Evolutionary conservation across 2,797 vertebrate genomes (phyloP).

Genomic region (Sternotherus odoratus): DNA sequence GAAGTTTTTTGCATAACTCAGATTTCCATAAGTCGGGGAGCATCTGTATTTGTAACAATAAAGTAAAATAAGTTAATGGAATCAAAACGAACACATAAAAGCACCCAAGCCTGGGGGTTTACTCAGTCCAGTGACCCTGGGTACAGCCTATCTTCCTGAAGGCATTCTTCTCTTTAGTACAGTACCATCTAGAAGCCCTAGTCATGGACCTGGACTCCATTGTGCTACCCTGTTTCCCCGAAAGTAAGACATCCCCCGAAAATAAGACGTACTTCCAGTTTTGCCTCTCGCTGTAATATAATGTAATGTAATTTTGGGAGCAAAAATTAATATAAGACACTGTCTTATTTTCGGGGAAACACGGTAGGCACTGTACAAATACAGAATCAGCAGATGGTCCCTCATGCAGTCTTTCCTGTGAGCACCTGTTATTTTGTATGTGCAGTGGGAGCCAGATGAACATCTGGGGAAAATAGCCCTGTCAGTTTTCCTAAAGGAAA

Average conservation of each 20-base stretch:
- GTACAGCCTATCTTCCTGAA: background rate
- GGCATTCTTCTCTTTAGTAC: background rate
- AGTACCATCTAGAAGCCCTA: too few species aligned
- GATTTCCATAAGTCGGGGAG: too few species aligned
- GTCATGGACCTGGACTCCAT: too few species aligned
- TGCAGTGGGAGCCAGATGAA: background rate
- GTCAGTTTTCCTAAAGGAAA: slow-evolving; percentile 11
- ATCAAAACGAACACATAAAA: background rate
- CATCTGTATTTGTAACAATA: background rate
- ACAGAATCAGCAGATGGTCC: background rate
- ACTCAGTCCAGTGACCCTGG: background rate
- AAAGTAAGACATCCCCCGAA: too few species aligned
- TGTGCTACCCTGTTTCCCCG: too few species aligned
- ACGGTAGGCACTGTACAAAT: background rate
- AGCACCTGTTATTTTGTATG: background rate
- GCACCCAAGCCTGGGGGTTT: background rate
- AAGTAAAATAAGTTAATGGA: background rate
- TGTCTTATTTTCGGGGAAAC: too few species aligned
- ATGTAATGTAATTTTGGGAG: too few species aligned
- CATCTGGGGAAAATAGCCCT: background rate
- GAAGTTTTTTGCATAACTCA: too few species aligned
- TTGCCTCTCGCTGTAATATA: too few species aligned
- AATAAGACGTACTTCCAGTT: too few species aligned
- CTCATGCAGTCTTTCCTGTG: background rate
- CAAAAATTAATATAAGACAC: too few species aligned